Percentiles rank a stretch among this genome's conserved stretches.
Conservation (phyloP, 2,797 vertebrate genomes). For the Sebastes matsubarae region DNA sequence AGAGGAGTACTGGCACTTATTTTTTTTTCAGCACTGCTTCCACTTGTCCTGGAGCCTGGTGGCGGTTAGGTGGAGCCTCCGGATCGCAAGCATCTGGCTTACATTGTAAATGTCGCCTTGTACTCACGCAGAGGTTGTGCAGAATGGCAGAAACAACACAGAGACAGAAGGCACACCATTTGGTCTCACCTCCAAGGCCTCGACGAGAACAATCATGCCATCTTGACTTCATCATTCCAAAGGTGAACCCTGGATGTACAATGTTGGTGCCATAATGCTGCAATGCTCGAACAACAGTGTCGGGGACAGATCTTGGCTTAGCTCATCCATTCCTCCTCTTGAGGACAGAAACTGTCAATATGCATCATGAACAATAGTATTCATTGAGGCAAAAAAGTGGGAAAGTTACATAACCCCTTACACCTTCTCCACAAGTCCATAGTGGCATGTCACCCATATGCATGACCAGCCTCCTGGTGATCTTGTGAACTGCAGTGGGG, state of each 20-base stretch:
- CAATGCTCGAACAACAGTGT: neutral
- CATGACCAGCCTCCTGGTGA: slow-evolving; percentile 13
- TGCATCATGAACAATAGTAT: neutral
- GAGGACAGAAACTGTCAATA: slow-evolving; percentile 3
- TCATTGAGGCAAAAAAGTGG: neutral
- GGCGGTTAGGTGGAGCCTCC: neutral
- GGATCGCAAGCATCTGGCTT: slow-evolving; percentile 50
- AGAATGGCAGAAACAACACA: slow-evolving; percentile 39
- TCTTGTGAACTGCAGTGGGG: neutral
- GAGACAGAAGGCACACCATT: slow-evolving; percentile 48
- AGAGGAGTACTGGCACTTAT: neutral
- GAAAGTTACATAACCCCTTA: slow-evolving; percentile 8
- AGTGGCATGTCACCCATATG: neutral
- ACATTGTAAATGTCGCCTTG: slow-evolving; percentile 24
- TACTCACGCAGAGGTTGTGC: slow-evolving; percentile 27
- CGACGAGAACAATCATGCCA: neutral
- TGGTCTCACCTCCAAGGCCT: slow-evolving; percentile 33
- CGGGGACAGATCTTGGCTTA: neutral
- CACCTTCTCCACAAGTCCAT: neutral
- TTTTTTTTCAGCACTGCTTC: neutral
- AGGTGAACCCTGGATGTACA: neutral
- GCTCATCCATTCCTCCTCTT: neutral
- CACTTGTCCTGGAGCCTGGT: neutral
- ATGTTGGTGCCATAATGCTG: neutral
- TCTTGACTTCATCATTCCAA: slow-evolving; percentile 14